A percentile compares a stretch with the other conserved stretches of the same genome.
These are phyloP conservation scores for Sabellastarte sp. DNA, from an alignment of 2,888 invertebrate species.

Conservation along the genomic window DNA sequence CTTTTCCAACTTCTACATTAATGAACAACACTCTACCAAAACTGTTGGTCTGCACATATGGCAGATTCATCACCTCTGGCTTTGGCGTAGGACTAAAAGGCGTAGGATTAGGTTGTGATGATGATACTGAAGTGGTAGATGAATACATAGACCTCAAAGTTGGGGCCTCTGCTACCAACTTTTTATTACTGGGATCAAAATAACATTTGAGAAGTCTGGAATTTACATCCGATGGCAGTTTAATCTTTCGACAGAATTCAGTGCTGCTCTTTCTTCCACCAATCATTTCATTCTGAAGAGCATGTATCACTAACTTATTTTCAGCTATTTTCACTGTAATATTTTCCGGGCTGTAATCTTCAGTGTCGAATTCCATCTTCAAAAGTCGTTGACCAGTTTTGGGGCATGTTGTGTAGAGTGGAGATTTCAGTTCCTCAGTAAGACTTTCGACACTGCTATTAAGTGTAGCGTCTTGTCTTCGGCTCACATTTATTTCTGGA, in stretches of 20 bases:
- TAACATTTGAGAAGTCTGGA: conserved; percentile 12
- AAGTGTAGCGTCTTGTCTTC: conserved; percentile 4
- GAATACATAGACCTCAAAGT: not conserved
- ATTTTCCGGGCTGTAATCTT: conserved; percentile 19
- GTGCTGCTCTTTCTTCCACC: conserved; percentile 22
- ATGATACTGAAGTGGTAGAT: not conserved
- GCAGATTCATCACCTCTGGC: conserved; percentile 10
- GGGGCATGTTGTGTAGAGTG: conserved; percentile 18
- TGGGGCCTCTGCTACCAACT: conserved; percentile 20
- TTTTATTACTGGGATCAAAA: conserved; percentile 7
- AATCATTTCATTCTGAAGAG: conserved; percentile 17
- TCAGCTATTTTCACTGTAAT: conserved; percentile 23
- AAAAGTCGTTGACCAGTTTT: conserved; percentile 19
- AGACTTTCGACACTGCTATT: conserved; percentile 9
- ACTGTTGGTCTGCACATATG: not conserved
- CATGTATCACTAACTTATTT: conserved; percentile 16
- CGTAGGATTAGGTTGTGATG: too few relatives aligned
- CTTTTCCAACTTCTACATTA: conserved; percentile 21
- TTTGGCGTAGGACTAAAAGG: not conserved
- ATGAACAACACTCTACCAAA: conserved; percentile 15
- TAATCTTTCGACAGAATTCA: conserved; percentile 28
- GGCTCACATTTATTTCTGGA: conserved; percentile 6
- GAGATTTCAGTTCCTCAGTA: conserved; percentile 12
- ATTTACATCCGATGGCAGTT: conserved; percentile 23
- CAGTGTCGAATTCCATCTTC: conserved; percentile 24